Evolutionary conservation across 2,888 invertebrate genomes (phyloP).

Genomic region (Rhamphomyia laevipes): DNA sequence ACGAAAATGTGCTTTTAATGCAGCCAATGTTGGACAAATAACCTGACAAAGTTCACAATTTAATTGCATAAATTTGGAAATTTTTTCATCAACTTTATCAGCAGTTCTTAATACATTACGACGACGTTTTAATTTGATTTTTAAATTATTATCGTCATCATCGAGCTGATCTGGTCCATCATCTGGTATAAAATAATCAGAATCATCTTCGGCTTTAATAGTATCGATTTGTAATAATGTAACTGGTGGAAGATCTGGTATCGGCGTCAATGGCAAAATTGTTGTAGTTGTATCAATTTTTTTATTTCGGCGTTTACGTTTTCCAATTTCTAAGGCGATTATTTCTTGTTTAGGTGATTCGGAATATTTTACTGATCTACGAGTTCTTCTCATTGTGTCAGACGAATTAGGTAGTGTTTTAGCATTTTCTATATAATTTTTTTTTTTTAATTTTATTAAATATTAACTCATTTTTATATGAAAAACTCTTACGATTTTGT

Average conservation of each 20-base stretch:
- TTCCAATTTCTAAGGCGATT: neutral
- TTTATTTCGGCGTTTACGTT: neutral
- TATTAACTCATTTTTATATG: too few species aligned
- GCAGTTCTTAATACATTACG: slow-evolving; percentile 8
- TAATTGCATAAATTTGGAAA: slow-evolving; percentile 29
- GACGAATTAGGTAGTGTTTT: neutral
- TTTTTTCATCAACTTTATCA: slow-evolving; percentile 29
- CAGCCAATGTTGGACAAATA: slow-evolving; percentile 25
- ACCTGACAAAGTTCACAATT: slow-evolving; percentile 28
- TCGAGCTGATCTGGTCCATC: neutral
- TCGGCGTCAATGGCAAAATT: too few species aligned
- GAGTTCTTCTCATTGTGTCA: neutral
- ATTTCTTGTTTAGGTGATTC: neutral
- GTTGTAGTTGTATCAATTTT: neutral
- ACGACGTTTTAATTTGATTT: neutral
- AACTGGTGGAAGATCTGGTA: too few species aligned
- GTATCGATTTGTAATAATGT: neutral
- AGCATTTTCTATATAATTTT: too few species aligned
- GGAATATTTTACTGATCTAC: neutral
- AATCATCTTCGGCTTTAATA: neutral
- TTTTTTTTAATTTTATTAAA: too few species aligned
- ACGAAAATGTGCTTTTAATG: slow-evolving; percentile 30
- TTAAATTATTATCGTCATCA: neutral
- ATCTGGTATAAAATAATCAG: too few species aligned
- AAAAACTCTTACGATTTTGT: too few species aligned